These are phyloP conservation scores for Sympetrum striolatum DNA, from an alignment of 2,888 invertebrate species.

Conservation along the genomic window DNA sequence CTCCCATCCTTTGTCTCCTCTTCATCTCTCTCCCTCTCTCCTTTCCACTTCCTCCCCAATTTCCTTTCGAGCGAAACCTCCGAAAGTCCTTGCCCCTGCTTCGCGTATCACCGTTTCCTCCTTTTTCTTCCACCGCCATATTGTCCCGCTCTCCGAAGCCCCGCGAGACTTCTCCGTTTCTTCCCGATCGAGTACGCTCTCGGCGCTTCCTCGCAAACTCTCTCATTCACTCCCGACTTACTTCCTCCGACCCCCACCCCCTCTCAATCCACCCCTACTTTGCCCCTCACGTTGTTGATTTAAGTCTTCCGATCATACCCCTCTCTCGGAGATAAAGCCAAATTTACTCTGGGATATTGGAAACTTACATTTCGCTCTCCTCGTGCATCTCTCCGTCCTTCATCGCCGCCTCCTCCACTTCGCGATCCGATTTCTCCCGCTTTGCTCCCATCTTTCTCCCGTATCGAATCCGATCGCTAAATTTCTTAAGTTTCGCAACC, in stretches of 20 bases:
- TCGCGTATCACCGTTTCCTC: background rate
- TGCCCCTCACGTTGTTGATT: background rate
- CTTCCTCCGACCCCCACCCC: background rate
- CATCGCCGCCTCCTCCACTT: background rate
- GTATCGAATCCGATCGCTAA: too few species aligned
- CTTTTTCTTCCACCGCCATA: background rate
- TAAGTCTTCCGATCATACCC: background rate
- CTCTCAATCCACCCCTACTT: background rate
- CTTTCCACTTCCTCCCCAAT: background rate
- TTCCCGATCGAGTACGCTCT: background rate
- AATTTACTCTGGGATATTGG: slow-evolving; percentile 22
- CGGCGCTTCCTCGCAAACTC: background rate
- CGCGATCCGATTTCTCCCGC: too few species aligned
- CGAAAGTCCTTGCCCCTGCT: background rate
- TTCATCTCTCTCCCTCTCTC: background rate
- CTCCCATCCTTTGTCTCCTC: background rate
- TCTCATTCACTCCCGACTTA: background rate
- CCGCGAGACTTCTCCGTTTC: background rate
- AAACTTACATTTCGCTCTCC: slow-evolving; percentile 1
- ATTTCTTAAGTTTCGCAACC: background rate
- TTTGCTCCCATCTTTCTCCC: too few species aligned
- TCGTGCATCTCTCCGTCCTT: background rate
- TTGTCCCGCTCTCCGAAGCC: background rate
- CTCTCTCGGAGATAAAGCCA: background rate
- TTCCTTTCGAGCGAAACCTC: background rate